phyloP scores from a whole-genome alignment of 2,888 invertebrate genomes.

The Eupithecia pulchellata region DNA sequence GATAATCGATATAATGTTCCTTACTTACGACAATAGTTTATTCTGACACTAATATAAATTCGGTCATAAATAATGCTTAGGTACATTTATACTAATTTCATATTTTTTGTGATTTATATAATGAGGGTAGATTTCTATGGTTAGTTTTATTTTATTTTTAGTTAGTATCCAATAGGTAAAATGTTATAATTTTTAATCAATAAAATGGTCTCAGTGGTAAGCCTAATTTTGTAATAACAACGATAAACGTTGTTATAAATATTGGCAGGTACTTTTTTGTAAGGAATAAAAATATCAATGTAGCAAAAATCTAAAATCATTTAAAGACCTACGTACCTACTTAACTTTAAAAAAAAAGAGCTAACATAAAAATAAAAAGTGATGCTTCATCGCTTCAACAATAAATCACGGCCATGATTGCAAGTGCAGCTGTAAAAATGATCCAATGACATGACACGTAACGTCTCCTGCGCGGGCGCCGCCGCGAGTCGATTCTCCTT shows the following conservation, averaged over 20 bases:
- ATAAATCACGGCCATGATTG: conserved; percentile 62
- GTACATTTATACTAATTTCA: neutral
- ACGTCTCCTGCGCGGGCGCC: conserved; percentile 51
- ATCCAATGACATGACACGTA: conserved; percentile 65
- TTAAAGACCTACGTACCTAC: neutral
- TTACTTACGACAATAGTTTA: neutral
- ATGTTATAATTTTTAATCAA: neutral
- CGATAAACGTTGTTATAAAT: neutral
- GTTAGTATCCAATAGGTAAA: too few species aligned
- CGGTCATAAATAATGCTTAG: neutral
- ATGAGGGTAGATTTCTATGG: neutral
- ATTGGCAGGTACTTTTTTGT: neutral
- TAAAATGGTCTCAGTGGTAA: neutral
- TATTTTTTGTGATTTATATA: neutral
- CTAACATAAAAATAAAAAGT: neutral
- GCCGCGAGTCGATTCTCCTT: conserved; percentile 61
- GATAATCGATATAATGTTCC: neutral
- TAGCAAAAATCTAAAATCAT: neutral
- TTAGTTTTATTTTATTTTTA: neutral
- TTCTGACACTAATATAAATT: neutral
- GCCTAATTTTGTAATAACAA: neutral
- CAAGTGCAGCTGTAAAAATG: conserved; percentile 77
- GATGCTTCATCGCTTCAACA: conserved; percentile 45
- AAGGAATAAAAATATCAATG: neutral
- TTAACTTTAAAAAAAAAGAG: neutral